Evolutionary conservation across 30 jellyfish, hydroid and myxozoan genomes (phyloP).

Genomic region (Aurelia sp.): DNA sequence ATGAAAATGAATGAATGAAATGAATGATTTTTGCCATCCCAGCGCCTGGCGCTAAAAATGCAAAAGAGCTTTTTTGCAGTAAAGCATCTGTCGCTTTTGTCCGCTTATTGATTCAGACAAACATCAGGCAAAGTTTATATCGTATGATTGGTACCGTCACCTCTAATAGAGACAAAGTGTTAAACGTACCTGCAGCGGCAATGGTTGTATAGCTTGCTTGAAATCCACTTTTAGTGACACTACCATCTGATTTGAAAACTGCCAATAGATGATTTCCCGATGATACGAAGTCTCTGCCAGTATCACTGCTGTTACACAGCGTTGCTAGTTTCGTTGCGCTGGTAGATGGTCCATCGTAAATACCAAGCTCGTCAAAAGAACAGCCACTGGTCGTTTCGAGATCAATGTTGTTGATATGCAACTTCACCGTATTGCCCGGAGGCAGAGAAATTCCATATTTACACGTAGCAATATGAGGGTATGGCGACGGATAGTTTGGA

Average conservation of each 20-base stretch:
- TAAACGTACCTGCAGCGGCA: too few relatives aligned
- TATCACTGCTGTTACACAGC: neutral
- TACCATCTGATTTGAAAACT: neutral
- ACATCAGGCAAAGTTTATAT: too few relatives aligned
- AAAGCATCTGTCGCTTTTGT: too few relatives aligned
- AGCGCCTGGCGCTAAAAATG: too few relatives aligned
- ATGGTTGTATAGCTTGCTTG: neutral
- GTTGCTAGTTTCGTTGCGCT: neutral
- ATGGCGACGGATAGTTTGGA: neutral
- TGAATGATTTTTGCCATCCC: too few relatives aligned
- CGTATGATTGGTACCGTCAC: too few relatives aligned
- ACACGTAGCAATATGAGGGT: neutral
- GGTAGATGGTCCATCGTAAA: neutral
- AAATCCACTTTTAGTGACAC: constrained; percentile 1
- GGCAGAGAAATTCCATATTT: neutral
- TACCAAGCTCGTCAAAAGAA: neutral
- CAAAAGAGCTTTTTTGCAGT: too few relatives aligned
- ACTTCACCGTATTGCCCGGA: neutral
- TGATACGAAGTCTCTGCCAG: neutral
- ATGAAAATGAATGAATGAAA: too few relatives aligned
- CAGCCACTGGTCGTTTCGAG: neutral
- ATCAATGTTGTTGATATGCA: neutral
- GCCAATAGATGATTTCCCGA: neutral
- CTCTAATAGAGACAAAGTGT: too few relatives aligned
- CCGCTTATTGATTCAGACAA: too few relatives aligned